These are phyloP conservation scores for Nomada flava DNA, from an alignment of 2,888 invertebrate genomes.

Conservation along the genomic window DNA sequence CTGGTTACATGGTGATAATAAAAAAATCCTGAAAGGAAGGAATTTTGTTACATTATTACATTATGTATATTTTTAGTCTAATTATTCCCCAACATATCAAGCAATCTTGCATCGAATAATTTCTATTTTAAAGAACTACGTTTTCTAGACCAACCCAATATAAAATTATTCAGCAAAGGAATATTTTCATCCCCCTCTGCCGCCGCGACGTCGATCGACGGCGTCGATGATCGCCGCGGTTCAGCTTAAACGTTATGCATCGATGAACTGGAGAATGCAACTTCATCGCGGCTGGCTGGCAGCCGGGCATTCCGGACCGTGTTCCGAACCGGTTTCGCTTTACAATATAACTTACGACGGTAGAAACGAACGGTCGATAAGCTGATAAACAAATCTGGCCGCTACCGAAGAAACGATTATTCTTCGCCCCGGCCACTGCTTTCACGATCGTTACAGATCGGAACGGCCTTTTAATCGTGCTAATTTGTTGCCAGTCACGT, in stretches of 20 bases:
- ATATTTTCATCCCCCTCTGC: conserved; percentile 11
- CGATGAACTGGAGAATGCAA: conserved; percentile 70
- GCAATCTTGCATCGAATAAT: too few species aligned
- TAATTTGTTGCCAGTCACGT: conserved; percentile 58
- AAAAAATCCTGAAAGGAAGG: too few species aligned
- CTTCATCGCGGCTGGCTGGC: conserved; percentile 69
- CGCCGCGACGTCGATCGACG: conserved; percentile 57
- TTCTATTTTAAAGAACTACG: too few species aligned
- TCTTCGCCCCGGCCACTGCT: conserved; percentile 44
- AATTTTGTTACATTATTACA: too few species aligned
- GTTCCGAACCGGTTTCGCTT: conserved; percentile 71
- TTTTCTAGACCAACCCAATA: too few species aligned
- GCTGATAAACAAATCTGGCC: conserved; percentile 73
- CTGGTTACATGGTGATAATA: too few species aligned
- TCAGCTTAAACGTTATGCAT: conserved; percentile 64
- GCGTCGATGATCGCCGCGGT: conserved; percentile 64
- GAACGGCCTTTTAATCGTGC: conserved; percentile 63
- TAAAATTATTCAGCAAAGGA: too few species aligned
- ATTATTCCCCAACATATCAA: too few species aligned
- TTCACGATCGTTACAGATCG: conserved; percentile 55
- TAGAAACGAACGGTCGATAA: conserved; percentile 69
- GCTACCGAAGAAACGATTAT: conserved; percentile 68
- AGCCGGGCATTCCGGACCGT: conserved; percentile 52
- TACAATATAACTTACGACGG: conserved; percentile 70
- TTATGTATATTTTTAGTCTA: too few species aligned